Evolutionary conservation across 2,888 invertebrate genomes (phyloP).

Genomic region (Cerastis rubricosa): DNA sequence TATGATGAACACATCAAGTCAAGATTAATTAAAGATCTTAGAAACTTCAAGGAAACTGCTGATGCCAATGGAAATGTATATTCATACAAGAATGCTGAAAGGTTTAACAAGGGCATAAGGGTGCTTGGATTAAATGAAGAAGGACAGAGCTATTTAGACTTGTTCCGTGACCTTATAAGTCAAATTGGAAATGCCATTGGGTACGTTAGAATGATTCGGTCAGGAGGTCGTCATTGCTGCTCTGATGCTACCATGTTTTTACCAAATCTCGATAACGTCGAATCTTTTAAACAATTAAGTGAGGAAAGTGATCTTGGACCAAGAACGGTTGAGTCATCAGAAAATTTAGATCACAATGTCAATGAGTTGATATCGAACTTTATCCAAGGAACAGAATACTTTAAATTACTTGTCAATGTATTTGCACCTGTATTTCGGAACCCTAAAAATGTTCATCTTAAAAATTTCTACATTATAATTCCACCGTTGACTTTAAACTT

Average conservation of each 20-base stretch:
- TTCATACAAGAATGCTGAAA: conserved; percentile 97
- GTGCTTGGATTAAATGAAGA: conserved; percentile 96
- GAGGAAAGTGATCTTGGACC: conserved; percentile 91
- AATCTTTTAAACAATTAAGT: conserved; percentile 92
- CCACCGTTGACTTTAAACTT: conserved; percentile 98
- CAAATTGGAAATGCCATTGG: conserved; percentile 99
- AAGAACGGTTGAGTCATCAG: conserved; percentile 92
- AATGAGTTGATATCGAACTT: conserved; percentile 95
- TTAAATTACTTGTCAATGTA: conserved; percentile 97
- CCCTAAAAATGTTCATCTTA: conserved; percentile 96
- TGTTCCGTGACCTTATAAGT: conserved; percentile 97
- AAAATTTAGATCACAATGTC: conserved; percentile 94
- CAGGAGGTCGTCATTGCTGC: conserved; percentile 98
- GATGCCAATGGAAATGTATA: conserved; percentile 92
- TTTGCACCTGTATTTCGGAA: conserved; percentile 97
- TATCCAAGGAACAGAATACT: conserved; percentile 97
- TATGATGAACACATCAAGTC: conserved; percentile 99
- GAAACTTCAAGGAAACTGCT: conserved; percentile 95
- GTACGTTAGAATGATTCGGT: conserved; percentile 97
- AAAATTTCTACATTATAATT: conserved; percentile 97
- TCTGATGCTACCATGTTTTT: conserved; percentile 97
- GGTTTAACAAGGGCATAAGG: conserved; percentile 97
- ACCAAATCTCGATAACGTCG: conserved; percentile 93
- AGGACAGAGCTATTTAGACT: conserved; percentile 97
- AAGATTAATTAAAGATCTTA: conserved; percentile 96